These are phyloP conservation scores for Sebastes miniatus DNA, from an alignment of 2,797 vertebrate genomes.

Conservation along the genomic window DNA sequence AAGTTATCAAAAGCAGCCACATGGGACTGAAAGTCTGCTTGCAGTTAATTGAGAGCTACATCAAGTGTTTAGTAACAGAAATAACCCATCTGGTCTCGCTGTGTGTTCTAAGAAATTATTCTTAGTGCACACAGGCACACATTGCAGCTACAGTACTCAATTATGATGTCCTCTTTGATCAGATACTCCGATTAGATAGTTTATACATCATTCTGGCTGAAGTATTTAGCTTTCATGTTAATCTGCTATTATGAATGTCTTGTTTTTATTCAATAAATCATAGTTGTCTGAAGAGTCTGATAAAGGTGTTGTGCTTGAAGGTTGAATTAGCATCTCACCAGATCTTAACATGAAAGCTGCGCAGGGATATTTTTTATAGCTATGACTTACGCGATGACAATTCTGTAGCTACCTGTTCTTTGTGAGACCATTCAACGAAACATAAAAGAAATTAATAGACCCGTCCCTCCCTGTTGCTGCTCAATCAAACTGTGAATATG, in stretches of 20 bases:
- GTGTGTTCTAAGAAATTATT: conserved; percentile 19
- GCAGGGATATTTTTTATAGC: not conserved
- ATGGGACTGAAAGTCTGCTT: not conserved
- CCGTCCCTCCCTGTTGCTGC: not conserved
- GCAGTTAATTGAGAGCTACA: conserved; percentile 8
- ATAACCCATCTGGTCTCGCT: conserved; percentile 21
- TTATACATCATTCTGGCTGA: conserved; percentile 26
- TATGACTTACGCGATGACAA: not conserved
- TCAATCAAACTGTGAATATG: not conserved
- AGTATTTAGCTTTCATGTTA: not conserved
- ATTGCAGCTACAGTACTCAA: not conserved
- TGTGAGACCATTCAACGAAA: not conserved
- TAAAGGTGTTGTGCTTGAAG: conserved; percentile 27
- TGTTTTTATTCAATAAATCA: conserved; percentile 41
- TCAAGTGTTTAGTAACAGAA: conserved; percentile 24
- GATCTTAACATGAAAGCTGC: conserved; percentile 14
- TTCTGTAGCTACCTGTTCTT: not conserved
- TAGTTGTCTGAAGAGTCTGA: conserved; percentile 12
- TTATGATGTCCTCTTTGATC: conserved; percentile 17
- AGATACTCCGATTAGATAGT: conserved; percentile 1
- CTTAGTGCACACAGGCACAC: not conserved
- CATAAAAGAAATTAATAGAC: not conserved
- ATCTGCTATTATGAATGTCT: conserved; percentile 11
- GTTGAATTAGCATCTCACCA: conserved; percentile 37
- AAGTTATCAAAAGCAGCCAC: conserved; percentile 8